Percentiles rank a stretch among this genome's conserved stretches.
phyloP scores from a whole-genome alignment of 2,113 vertebrate genomes.

The Thalassarche chlororhynchos region DNA sequence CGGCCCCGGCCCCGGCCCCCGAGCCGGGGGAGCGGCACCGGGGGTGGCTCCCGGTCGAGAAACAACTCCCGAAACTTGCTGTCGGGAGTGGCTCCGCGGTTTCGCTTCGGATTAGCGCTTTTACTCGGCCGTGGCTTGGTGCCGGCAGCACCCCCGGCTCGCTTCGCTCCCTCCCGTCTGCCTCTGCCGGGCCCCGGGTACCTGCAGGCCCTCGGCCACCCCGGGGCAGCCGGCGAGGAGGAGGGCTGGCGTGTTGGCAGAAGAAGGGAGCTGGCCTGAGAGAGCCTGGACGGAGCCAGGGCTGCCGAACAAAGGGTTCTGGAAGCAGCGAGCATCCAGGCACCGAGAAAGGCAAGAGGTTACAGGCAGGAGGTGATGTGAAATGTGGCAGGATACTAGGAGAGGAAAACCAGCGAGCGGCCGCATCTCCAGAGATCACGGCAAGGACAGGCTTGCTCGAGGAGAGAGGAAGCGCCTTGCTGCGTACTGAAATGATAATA shows the following conservation, averaged over 20 bases:
- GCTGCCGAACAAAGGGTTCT: fast-evolving
- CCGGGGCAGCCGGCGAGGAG: not conserved
- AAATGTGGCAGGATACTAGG: not conserved
- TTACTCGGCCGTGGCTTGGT: not conserved
- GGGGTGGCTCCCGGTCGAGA: not conserved
- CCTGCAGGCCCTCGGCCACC: not conserved
- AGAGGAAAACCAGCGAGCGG: not conserved
- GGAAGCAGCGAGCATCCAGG: not conserved
- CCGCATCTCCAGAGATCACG: not conserved
- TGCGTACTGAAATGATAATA: not conserved
- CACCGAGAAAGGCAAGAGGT: not conserved
- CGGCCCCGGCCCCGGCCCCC: too few species aligned
- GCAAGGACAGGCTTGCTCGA: not conserved
- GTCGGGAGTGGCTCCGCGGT: not conserved
- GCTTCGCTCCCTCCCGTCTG: not conserved
- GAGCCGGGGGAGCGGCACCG: not conserved
- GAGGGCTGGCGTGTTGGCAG: not conserved
- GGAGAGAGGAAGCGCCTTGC: not conserved
- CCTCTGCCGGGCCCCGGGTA: not conserved
- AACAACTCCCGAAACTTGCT: fast-evolving
- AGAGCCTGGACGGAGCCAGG: not conserved
- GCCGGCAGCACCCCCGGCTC: not conserved
- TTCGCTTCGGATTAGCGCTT: not conserved
- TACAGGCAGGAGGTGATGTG: not conserved
- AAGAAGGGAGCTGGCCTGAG: too few species aligned